These are phyloP conservation scores for Eristalis intricaria DNA, from an alignment of 2,888 invertebrate species.

Conservation along the genomic window DNA sequence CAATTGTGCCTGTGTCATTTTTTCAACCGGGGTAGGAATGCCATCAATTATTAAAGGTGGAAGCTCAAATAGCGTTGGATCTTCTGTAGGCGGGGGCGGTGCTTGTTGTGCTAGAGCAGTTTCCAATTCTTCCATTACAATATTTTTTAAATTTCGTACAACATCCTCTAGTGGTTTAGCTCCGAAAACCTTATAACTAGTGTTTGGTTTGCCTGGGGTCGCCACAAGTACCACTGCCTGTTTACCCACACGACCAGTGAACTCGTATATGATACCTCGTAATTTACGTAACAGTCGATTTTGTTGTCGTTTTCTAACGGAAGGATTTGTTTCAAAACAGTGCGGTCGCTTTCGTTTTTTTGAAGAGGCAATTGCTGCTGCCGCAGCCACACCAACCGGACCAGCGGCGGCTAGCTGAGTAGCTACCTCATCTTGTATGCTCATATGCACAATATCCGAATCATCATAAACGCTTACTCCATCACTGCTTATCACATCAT, in stretches of 20 bases:
- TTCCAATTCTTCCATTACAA: slow-evolving; percentile 97
- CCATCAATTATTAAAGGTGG: slow-evolving; percentile 98
- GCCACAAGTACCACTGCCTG: slow-evolving; percentile 98
- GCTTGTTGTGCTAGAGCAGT: slow-evolving; percentile 96
- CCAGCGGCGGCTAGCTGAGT: slow-evolving; percentile 98
- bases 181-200: slow-evolving; percentile 97
- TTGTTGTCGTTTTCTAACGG: slow-evolving; percentile 96
- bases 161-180: slow-evolving; percentile 98
- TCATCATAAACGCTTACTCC: slow-evolving; percentile 91
- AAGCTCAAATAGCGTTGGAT: slow-evolving; percentile 96
- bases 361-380: slow-evolving; percentile 97
- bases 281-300: slow-evolving; percentile 94
- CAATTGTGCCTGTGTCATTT: slow-evolving; percentile 99
- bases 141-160: slow-evolving; percentile 92
- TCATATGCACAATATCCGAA: slow-evolving; percentile 91
- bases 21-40: slow-evolving; percentile 98
- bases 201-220: slow-evolving; percentile 97
- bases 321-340: slow-evolving; percentile 98
- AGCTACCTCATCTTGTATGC: slow-evolving; percentile 96
- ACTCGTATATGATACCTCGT: slow-evolving; percentile 97
- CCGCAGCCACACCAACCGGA: slow-evolving; percentile 97
- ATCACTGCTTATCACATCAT: slow-evolving; percentile 91
- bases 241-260: slow-evolving; percentile 97
- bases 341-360: slow-evolving; percentile 97
- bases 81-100: slow-evolving; percentile 90